Evolutionary conservation across 2,113 vertebrate species (phyloP), one percentile per base, ranked within the genome.

Genomic region (Anhinga anhinga): DNA sequence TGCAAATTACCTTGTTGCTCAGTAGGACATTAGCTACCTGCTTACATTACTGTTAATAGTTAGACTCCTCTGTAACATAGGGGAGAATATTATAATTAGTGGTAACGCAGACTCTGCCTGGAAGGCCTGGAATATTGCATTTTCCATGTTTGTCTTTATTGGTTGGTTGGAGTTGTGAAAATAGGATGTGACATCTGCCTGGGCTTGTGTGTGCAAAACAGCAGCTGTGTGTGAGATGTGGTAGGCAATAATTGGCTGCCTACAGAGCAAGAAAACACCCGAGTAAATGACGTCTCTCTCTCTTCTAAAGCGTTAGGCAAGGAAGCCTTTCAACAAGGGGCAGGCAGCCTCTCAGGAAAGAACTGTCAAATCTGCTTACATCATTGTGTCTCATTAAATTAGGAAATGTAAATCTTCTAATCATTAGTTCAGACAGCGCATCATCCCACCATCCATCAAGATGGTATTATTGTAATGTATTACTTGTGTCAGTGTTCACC

Each of bases 191-290:
- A 94, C 95, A 95, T 88, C 71, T 17, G 38, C 77, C 69, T 69
- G 76, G 40, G 36, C 74, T 90, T 61, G 69, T 93, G 83, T 90
- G 78, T 76, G 92, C 65, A 81, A 94, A 97, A 62, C 5, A 96
- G 90, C 94, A 89, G 83, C 90, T 90, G 77, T 88, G 78, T 87
- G 78, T 87, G 73, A 89, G 94, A 95, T 4, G 26, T 92, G 90
- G 96, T 89, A 88, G 82, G 90, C 71, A 95, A 69, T 94, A 95
- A 97, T 94, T 95, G 96, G 95, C 88, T 95, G 90, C 95, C 92
- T 90, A 88, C 73, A 70, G 95, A 96, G 96, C 69, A 88, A 90
- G 92, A 95, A 93, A 97, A 96, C 96, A 93, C 74, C 90, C 89
- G 81, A 34, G 0, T 72, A 78, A 94, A 85, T 87, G 94, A 79